Evolutionary conservation across 1,140 invertebrate genomes (phyloP), one percentile per base, ranked within the genome.

Genomic region (Arion vulgaris): DNA sequence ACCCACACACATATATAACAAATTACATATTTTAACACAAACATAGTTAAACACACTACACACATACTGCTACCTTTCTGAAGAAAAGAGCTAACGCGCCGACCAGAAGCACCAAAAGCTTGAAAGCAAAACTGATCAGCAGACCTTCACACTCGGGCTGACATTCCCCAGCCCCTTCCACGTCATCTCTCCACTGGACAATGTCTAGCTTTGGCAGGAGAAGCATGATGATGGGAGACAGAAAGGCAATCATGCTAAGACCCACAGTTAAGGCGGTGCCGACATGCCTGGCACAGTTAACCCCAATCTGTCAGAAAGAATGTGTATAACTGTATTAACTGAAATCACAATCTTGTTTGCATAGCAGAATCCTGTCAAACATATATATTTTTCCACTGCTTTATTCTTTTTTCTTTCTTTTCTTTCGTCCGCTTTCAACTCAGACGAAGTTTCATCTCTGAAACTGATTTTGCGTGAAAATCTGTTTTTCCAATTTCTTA

Each of bases 211-310:
- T 96, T 26, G 98, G 98, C 90, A 99, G 93, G 41, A 98, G 94
- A 9, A 99, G 96, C 97, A 99, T 99, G 23, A 96, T 95, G 83
- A 99, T 94, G 0, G 98, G 98, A 85, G 97, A 98, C 45, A 97
- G 92, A 93, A 98, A 98, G 9, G 97, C 96, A 53, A 95, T 94
- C 81, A 96, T 93, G 69, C 95, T 96, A 4, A 98, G 92, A 26
- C 96, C 92, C 79, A 95, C 94, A 32, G 95, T 95, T 62, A 98
- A 92, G 32, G 95, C 94, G 9, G 95, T 95, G 57, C 95, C 95
- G 0, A 90, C 81, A 78, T 91, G 91, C 32, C 90, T 86, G 74
- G 86, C 91, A 91, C 92, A 93, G 81, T 89, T 88, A 82, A 93
- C 88, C 95, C 92, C 91, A 38, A 91, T 85, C 26, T 84, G 89